Conservation (phyloP, 2,888 invertebrate genomes). For the Tiliacea citrago region DNA sequence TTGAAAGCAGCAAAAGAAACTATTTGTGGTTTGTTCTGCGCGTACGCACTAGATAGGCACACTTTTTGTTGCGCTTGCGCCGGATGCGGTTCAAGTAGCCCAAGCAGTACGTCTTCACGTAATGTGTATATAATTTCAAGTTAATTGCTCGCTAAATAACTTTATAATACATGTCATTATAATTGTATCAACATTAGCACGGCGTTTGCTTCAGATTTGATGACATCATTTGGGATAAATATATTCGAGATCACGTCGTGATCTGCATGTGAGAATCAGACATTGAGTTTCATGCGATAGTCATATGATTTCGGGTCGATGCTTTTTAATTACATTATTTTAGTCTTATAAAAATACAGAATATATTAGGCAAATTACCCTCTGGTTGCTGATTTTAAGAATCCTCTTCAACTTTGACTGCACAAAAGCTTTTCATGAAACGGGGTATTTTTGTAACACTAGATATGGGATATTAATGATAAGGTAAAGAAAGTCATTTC, state of each 20-base stretch:
- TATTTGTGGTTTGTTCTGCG: slow-evolving; percentile 86
- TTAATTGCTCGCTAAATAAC: slow-evolving; percentile 80
- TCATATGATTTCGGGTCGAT: neutral
- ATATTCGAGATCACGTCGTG: slow-evolving; percentile 8
- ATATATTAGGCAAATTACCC: neutral
- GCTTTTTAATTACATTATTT: slow-evolving; percentile 6
- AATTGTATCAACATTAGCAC: slow-evolving; percentile 72
- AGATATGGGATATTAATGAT: neutral
- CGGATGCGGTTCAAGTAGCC: slow-evolving; percentile 81
- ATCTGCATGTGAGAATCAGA: slow-evolving; percentile 11
- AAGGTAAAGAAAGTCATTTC: neutral
- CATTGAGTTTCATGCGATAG: neutral
- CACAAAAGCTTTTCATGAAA: neutral
- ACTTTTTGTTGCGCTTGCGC: slow-evolving; percentile 84
- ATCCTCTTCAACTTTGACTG: neutral
- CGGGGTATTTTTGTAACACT: neutral
- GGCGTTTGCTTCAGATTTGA: slow-evolving; percentile 56
- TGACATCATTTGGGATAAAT: slow-evolving; percentile 55
- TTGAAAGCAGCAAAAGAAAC: slow-evolving; percentile 80
- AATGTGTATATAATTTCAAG: slow-evolving; percentile 82
- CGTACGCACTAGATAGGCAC: slow-evolving; percentile 69
- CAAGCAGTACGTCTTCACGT: slow-evolving; percentile 61
- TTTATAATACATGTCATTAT: slow-evolving; percentile 78
- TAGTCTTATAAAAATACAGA: neutral
- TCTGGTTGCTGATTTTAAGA: neutral